Percentiles rank a stretch among this genome's conserved stretches.
Conservation (phyloP, 2,113 vertebrate genomes). For the Pangasianodon gigas region DNA sequence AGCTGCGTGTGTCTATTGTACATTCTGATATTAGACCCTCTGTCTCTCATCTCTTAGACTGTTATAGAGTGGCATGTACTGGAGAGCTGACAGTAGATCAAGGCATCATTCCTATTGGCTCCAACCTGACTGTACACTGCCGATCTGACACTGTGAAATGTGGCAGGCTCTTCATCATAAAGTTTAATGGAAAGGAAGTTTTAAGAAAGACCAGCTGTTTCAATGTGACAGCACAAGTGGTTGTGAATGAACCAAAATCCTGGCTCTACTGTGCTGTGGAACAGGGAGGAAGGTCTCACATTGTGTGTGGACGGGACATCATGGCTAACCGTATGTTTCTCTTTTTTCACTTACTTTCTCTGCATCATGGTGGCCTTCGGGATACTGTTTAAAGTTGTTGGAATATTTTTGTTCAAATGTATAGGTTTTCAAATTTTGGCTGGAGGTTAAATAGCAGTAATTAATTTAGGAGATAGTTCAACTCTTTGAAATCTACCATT, state of each 20-base stretch:
- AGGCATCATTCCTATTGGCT: slow-evolving; percentile 64
- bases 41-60: slow-evolving; percentile 34
- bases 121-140: slow-evolving; percentile 70
- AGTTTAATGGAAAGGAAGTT: slow-evolving; percentile 23
- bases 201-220: slow-evolving; percentile 56
- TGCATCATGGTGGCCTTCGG: background rate
- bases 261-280: slow-evolving; percentile 55
- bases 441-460: background rate
- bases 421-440: background rate
- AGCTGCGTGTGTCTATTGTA: no score
- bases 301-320: slow-evolving; percentile 60
- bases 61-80: background rate
- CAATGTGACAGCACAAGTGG: slow-evolving; percentile 53
- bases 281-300: fast-evolving
- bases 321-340: slow-evolving; percentile 66
- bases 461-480: background rate
- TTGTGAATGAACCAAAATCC: slow-evolving; percentile 39
- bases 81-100: slow-evolving; percentile 66
- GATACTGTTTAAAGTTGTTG: background rate
- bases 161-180: slow-evolving; percentile 44
- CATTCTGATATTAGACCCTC: slow-evolving; percentile 22
- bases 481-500: background rate
- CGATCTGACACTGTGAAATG: slow-evolving; percentile 44
- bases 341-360: background rate
- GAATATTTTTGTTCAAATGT: background rate